A percentile compares a stretch with the other conserved stretches of the same genome.
Evolutionary conservation across 2,888 invertebrate genomes (phyloP).

Genomic region (Neoitamus cyanurus): DNA sequence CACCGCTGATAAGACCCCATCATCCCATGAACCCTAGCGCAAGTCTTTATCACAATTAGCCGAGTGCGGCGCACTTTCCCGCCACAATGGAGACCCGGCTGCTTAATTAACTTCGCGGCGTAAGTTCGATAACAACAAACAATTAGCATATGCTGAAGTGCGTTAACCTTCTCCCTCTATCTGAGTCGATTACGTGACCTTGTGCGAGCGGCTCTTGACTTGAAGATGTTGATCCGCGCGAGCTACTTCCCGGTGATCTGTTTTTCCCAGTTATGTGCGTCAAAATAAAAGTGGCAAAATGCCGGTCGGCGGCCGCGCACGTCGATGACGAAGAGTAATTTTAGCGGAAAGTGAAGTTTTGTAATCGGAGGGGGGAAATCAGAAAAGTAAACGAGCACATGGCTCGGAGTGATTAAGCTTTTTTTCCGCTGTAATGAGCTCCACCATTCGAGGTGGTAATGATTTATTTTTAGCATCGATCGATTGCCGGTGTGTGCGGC

Average conservation of each 20-base stretch:
- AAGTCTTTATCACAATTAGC: background rate
- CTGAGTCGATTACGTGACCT: conserved; percentile 10
- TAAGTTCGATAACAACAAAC: conserved; percentile 14
- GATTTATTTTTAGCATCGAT: conserved; percentile 9
- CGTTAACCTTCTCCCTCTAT: conserved; percentile 9
- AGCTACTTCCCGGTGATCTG: background rate
- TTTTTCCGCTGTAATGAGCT: background rate
- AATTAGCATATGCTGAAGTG: conserved; percentile 2
- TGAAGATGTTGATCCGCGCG: background rate
- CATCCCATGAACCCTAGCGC: background rate
- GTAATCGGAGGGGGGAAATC: background rate
- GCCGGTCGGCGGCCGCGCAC: background rate
- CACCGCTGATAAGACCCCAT: background rate
- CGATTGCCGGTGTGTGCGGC: background rate
- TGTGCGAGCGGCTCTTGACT: background rate
- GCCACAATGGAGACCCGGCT: no score
- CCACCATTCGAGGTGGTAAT: background rate
- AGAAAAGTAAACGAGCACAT: conserved; percentile 3
- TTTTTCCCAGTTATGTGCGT: background rate
- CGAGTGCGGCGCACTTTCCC: background rate
- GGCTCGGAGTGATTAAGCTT: conserved; percentile 10
- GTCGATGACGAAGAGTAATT: background rate
- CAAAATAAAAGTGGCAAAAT: conserved; percentile 1
- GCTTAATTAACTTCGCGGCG: background rate
- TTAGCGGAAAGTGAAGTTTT: background rate